Percentiles rank a stretch among this genome's conserved stretches.
Conservation (phyloP, 2,888 invertebrate genomes). For the Norana najaformis region DNA sequence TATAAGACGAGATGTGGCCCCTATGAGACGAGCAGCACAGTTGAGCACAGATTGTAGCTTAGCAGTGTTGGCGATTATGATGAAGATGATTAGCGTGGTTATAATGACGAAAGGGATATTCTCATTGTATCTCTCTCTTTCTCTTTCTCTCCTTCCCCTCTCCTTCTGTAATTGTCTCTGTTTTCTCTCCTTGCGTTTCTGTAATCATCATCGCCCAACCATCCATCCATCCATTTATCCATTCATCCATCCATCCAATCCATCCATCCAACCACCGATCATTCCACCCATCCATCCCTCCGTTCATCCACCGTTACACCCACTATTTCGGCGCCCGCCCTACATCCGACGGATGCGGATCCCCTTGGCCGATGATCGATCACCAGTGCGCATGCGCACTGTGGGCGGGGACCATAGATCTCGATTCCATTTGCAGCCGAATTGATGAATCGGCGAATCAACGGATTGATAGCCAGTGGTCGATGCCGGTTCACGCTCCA, state of each 20-base stretch:
- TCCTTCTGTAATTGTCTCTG: no score
- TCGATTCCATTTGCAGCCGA: neutral
- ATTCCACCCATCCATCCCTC: no score
- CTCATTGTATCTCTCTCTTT: neutral
- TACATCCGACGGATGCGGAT: neutral
- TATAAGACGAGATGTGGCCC: no score
- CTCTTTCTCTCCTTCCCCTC: no score
- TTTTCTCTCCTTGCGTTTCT: neutral
- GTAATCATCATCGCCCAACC: neutral
- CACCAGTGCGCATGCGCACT: neutral
- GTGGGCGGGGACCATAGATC: neutral
- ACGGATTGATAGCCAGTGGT: neutral
- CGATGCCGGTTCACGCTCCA: neutral
- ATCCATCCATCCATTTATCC: no score
- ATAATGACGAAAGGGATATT: neutral
- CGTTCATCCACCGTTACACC: neutral
- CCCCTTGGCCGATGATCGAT: constrained; percentile 2
- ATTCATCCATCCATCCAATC: no score
- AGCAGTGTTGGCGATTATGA: neutral
- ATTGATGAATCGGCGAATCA: neutral
- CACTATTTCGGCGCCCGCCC: neutral
- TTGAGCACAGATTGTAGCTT: no score
- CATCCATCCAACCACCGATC: no score
- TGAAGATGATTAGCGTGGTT: neutral
- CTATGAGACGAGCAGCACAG: no score